phyloP scores from a whole-genome alignment of 1,140 invertebrate species.

The Heterodera schachtii region DNA sequence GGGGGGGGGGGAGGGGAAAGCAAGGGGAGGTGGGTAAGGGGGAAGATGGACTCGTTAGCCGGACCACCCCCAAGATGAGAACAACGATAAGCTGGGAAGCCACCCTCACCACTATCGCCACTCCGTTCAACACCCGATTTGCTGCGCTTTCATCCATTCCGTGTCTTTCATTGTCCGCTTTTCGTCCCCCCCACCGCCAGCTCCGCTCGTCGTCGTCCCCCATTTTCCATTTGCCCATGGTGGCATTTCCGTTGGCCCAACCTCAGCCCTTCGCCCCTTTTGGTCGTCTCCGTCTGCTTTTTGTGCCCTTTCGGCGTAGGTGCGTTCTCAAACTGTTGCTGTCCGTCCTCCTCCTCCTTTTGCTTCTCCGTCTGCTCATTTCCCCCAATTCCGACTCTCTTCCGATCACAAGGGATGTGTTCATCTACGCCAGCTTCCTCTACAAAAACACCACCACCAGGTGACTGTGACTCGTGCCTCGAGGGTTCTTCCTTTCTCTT shows the following conservation, averaged over 20 bases:
- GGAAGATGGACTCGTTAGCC: background rate
- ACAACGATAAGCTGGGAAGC: background rate
- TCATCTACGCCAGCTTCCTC: slow-evolving; percentile 12
- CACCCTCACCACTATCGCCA: no score
- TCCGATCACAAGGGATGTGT: background rate
- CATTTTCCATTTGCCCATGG: no score
- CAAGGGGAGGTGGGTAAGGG: no score
- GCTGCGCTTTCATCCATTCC: no score
- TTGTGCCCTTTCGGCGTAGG: background rate
- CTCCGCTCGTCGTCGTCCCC: no score
- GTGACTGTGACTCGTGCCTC: no score
- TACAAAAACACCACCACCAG: background rate
- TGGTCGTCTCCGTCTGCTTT: background rate
- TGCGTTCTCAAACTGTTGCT: background rate
- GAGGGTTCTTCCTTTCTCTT: background rate
- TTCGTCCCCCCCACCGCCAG: no score
- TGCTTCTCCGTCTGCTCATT: background rate
- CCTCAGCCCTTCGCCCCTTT: background rate
- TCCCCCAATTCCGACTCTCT: background rate
- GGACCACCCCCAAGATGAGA: background rate
- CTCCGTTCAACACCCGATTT: no score
- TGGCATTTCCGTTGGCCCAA: no score
- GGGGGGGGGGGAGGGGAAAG: no score
- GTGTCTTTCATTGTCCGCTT: background rate
- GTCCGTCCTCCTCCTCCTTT: background rate